Conservation (phyloP, 2,797 vertebrate species). For the Euphonia xanthogaster region DNA sequence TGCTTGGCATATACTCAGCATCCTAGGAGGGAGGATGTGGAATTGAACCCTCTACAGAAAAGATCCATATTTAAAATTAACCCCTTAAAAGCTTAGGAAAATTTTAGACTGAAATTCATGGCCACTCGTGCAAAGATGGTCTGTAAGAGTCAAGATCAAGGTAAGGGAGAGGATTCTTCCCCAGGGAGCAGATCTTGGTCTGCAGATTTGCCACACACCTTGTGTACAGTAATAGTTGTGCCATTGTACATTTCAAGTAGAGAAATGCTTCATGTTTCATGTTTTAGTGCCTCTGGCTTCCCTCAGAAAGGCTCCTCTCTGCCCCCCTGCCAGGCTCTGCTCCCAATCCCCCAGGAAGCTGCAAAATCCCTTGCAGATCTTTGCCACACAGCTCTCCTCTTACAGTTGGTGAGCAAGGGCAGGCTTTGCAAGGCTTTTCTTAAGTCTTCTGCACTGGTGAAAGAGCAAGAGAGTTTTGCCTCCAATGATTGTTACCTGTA, state of each 20-base stretch:
- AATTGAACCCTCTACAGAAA: not conserved
- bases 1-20: conserved; percentile 48
- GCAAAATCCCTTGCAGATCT: not conserved
- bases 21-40: conserved; percentile 40
- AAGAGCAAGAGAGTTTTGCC: not conserved
- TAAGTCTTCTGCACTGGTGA: not conserved
- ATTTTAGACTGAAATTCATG: not conserved
- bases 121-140: not conserved
- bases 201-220: not conserved
- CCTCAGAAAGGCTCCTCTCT: not conserved
- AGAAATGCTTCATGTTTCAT: not conserved
- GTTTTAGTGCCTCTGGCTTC: not conserved
- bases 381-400: not conserved
- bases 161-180: not conserved
- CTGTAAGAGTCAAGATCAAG: not conserved
- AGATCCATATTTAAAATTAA: conserved; percentile 62
- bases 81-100: conserved; percentile 11
- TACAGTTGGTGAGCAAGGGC: rapidly evolving
- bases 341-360: not conserved
- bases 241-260: not conserved
- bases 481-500: not conserved
- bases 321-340: not conserved
- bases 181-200: not conserved
- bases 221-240: not conserved
- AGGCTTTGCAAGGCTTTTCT: not conserved